Evolutionary conservation across 2,113 vertebrate species (phyloP).

Genomic region (Coregonus clupeaformis): DNA sequence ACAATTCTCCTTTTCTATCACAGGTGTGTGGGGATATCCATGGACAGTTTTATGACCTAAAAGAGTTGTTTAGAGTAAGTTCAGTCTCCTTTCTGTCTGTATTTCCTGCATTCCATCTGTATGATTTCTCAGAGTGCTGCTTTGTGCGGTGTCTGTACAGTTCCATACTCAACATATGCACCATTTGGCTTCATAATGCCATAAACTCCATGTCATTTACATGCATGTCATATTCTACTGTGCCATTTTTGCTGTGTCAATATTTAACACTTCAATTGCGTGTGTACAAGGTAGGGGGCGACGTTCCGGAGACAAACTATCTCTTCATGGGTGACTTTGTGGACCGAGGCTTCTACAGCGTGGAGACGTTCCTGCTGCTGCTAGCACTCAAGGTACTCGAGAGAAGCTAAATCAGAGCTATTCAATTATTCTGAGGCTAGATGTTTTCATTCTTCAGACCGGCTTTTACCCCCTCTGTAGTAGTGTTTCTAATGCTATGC

Average conservation of each 20-base stretch:
- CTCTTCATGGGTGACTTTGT: slow-evolving; percentile 97
- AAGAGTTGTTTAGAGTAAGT: slow-evolving; percentile 93
- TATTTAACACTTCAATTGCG: no score
- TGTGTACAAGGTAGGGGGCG: slow-evolving; percentile 84
- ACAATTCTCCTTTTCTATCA: not conserved
- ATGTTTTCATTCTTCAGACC: no score
- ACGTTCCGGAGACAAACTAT: slow-evolving; percentile 94
- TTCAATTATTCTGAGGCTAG: no score
- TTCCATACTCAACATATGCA: no score
- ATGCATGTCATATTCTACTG: no score
- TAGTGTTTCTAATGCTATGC: no score
- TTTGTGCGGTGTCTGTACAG: not conserved
- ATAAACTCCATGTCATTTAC: no score
- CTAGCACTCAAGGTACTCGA: slow-evolving; percentile 86
- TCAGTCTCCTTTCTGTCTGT: not conserved
- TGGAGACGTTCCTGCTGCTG: slow-evolving; percentile 90
- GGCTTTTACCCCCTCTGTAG: no score
- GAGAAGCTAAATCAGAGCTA: not conserved
- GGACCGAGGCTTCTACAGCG: slow-evolving; percentile 93
- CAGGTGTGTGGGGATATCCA: slow-evolving; percentile 94
- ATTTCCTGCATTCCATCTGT: not conserved
- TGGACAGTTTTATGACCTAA: slow-evolving; percentile 94
- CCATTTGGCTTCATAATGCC: no score
- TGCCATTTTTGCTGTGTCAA: no score
- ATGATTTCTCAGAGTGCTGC: not conserved